These are phyloP conservation scores for Amblyornis subalaris DNA, from an alignment of 2,113 vertebrate species.

Conservation along the genomic window DNA sequence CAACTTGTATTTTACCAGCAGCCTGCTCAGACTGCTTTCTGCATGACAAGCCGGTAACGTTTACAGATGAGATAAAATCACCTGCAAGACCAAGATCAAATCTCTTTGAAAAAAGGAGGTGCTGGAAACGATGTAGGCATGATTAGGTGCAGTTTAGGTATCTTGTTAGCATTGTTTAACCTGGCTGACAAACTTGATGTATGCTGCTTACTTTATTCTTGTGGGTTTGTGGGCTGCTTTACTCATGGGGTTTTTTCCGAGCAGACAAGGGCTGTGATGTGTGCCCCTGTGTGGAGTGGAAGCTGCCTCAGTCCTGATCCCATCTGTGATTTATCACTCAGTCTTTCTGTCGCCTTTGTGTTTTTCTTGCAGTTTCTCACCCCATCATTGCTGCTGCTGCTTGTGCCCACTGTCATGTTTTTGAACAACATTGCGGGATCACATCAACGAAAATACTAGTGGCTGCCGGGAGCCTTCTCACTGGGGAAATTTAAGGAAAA, in stretches of 20 bases:
- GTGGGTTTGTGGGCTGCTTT: neutral
- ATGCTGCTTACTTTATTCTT: neutral
- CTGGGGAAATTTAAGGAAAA: neutral
- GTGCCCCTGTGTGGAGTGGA: neutral
- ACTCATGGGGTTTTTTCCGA: fast-evolving
- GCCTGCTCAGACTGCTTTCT: neutral
- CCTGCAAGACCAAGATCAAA: neutral
- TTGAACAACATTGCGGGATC: neutral
- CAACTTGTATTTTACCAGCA: neutral
- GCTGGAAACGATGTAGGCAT: neutral
- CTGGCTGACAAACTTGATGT: fast-evolving
- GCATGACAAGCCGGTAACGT: fast-evolving
- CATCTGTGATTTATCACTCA: neutral
- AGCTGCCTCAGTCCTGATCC: neutral
- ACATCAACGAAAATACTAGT: neutral
- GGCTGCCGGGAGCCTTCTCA: neutral
- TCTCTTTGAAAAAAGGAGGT: neutral
- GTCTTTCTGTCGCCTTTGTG: neutral
- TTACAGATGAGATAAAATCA: neutral
- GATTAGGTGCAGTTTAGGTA: neutral
- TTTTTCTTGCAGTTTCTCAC: neutral
- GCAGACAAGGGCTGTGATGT: neutral
- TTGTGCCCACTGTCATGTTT: neutral
- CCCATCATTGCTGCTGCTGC: neutral
- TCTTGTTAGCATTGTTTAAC: neutral